A percentile compares a stretch with the other conserved stretches of the same genome.
These are phyloP conservation scores for Pampusana beccarii DNA, from an alignment of 2,113 vertebrate genomes.

Conservation along the genomic window DNA sequence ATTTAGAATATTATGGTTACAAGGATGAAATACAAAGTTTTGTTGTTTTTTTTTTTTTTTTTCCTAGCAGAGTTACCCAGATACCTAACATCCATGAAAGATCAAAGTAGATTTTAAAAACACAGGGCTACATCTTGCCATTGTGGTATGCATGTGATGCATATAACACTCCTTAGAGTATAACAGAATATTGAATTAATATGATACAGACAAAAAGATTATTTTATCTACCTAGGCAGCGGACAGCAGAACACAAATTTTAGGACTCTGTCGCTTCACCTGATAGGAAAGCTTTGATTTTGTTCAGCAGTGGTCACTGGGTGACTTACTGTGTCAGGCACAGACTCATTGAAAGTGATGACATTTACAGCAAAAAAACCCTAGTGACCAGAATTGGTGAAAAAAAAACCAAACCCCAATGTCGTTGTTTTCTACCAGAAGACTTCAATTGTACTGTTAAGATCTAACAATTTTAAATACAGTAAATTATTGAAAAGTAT, in stretches of 20 bases:
- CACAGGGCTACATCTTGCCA: neutral
- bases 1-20: neutral
- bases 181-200: neutral
- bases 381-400: neutral
- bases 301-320: neutral
- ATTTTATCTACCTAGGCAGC: neutral
- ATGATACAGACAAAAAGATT: neutral
- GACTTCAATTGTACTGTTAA: neutral
- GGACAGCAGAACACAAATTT: neutral
- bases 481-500: neutral
- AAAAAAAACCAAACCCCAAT: accelerated
- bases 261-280: neutral
- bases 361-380: neutral
- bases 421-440: neutral
- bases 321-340: neutral
- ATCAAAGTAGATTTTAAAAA: neutral
- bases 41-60: neutral
- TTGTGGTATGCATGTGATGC: neutral
- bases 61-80: neutral
- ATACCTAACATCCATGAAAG: neutral
- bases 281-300: neutral
- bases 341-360: neutral
- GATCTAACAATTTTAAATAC: neutral
- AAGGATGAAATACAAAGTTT: neutral
- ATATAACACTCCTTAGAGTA: neutral